Evolutionary conservation across 2,113 vertebrate genomes (phyloP), one percentile per base, ranked within the genome.

Genomic region (Eupsittula cactorum): DNA sequence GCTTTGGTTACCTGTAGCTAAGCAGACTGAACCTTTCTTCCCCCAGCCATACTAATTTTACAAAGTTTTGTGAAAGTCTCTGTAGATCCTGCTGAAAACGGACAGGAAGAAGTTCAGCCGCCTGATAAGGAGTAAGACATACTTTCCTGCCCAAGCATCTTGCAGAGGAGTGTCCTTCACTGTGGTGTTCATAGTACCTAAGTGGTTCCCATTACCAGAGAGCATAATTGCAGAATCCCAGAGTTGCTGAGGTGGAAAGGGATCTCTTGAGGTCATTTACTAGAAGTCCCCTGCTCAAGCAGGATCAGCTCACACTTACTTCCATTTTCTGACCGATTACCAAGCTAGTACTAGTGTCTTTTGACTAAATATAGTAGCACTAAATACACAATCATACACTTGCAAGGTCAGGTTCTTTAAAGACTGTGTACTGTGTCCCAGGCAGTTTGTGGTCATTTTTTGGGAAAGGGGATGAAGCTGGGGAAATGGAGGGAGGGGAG

Each of bases 171-270:
- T 14, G 31, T 35, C 10, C 35, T 47, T 24, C 9, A 11, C 55
- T 23, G 31, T 14, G 8, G 10, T 27, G 5, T 31, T 6, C 6
- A 11, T 8, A 15, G 27, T 24, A 31, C 0, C 0, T n/a, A 31
- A 44, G 21, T 0, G 1, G 9, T n/a, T 86, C 41, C 10, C 11
- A 3, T 29, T 50, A 35, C 18, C 28, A 83, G 41, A 44, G 12
- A 29, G 21, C 2, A n/a, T 14, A 35, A n/a, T 50, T 67, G n/a
- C 23, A 83, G 50, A 79, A 28, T 21, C 10, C 27, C 3, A 14
- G 31, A 20, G n/a, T 3, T 69, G 16, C 65, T 74, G 59, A 67
- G 20, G 20, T 37, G 33, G 24, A 21, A 92, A 76, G 7, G 17
- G 42, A 42, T 76, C 18, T 80, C 41, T 53, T 78, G 25, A 57